A percentile compares a stretch with the other conserved stretches of the same genome.
Conservation (phyloP, 1,140 invertebrate genomes). For the Diploscapter pachys region DNA sequence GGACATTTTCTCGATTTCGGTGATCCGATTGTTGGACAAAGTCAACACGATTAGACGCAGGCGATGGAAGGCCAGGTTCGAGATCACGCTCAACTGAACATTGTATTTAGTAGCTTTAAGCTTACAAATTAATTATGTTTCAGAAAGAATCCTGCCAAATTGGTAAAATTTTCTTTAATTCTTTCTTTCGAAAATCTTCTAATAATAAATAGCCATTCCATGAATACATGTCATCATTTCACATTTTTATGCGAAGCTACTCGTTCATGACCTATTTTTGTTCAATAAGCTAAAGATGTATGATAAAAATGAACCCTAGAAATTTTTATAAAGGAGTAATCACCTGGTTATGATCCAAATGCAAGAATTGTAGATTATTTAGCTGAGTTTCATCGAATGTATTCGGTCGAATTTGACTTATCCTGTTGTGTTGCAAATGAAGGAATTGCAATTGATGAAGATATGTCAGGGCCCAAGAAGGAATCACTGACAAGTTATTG, state of each 20-base stretch:
- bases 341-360: conserved; percentile 33
- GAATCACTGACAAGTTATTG: conserved; percentile 34
- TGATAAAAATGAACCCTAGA: too few species aligned
- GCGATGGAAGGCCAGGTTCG: conserved; percentile 28
- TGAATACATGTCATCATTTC: too few species aligned
- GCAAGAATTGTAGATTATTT: conserved; percentile 32
- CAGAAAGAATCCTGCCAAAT: too few species aligned
- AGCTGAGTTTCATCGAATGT: conserved; percentile 38
- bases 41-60: conserved; percentile 32
- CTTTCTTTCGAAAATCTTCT: too few species aligned
- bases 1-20: conserved; percentile 31
- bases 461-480: conserved; percentile 32
- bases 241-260: too few species aligned
- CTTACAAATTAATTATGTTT: too few species aligned
- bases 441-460: conserved; percentile 32
- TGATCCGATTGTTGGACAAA: conserved; percentile 31
- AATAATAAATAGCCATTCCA: too few species aligned
- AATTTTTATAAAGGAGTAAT: not conserved
- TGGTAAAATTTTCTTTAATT: too few species aligned
- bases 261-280: too few species aligned
- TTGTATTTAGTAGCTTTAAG: too few species aligned
- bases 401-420: conserved; percentile 22
- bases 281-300: too few species aligned
- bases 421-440: conserved; percentile 29
- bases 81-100: conserved; percentile 34